Conservation (phyloP, 2,113 vertebrate species). For the Actenoides lindsayi region DNA sequence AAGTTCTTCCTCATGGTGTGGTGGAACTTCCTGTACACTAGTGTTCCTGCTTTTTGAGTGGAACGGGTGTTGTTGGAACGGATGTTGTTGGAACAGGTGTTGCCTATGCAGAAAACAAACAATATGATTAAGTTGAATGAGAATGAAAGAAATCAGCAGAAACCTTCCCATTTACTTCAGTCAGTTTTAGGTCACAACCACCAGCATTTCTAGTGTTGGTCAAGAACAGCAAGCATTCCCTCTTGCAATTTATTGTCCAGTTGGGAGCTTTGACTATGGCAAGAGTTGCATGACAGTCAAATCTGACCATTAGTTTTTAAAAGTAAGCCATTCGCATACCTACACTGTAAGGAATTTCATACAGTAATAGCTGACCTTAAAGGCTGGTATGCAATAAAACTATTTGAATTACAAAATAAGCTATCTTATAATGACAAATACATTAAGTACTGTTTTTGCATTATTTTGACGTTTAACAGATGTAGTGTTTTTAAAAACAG, state of each 20-base stretch:
- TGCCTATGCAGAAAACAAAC: not conserved
- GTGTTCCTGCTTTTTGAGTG: too few relatives aligned
- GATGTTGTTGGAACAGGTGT: not conserved
- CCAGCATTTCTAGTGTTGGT: not conserved
- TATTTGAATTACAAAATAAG: not conserved
- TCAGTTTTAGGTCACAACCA: not conserved
- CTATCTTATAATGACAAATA: not conserved
- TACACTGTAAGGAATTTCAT: not conserved
- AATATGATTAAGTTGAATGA: not conserved
- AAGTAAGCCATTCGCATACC: not conserved
- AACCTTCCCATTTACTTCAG: not conserved
- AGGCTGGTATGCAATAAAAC: not conserved
- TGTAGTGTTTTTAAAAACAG: not conserved
- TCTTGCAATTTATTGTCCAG: not conserved
- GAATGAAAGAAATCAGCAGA: not conserved
- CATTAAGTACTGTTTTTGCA: not conserved
- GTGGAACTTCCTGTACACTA: too few relatives aligned
- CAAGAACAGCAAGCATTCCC: not conserved
- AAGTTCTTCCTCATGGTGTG: too few relatives aligned
- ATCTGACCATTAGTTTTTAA: not conserved
- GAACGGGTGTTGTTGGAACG: too few relatives aligned
- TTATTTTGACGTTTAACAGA: slow-evolving; percentile 9
- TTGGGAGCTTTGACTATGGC: not conserved
- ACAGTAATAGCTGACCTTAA: not conserved
- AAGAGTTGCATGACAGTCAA: not conserved